Evolutionary conservation across 2,888 invertebrate genomes (phyloP), one percentile per base, ranked within the genome.

Genomic region (Cheilosia soror): DNA sequence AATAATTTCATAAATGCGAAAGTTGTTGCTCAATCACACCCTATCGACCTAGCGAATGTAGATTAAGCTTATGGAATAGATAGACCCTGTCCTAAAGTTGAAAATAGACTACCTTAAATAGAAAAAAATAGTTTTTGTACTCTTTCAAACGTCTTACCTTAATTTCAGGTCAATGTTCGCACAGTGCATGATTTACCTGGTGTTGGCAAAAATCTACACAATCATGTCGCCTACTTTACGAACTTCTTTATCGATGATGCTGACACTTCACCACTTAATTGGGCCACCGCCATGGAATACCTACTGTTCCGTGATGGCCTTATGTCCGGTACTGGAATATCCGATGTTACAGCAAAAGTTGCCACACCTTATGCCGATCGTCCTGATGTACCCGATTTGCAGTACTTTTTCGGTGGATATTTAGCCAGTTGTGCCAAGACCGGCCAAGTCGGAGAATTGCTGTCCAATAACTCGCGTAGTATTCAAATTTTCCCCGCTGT

Each of bases 211-310:
- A 98, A 97, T 93, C 94, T 98, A 5, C 97, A 97, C 89, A 97
- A 97, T 91, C 97, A 97, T 90, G 97, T 97, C 1, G 96, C 97
- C 0, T 96, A 94, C 92, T 95, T 96, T 89, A 92, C 96, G 62
- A 95, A 94, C 91, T 98, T 97, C 93, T 94, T 95, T 83, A 95
- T 97, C 66, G 96, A 96, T 87, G 97, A 97, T 90, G 96, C 97
- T 78, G 96, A 97, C 89, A 97, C 96, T 0, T 94, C 96, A 0
- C 95, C 97, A 0, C 93, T 97, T n/a, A 97, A 97, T 92, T 97
- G 97, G 97, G 97, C 97, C 20, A 97, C 97, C 0, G 97, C 97
- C 2, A 97, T 97, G 96, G 97, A 97, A 91, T 97, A 97, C 89
- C 92, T 97, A 33, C 94, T 97, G 11, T 97, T 97, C 92, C 94